Percentiles rank a stretch among this genome's conserved stretches.
Conservation (phyloP, 2,888 invertebrate species). For the Clanis bilineata region DNA sequence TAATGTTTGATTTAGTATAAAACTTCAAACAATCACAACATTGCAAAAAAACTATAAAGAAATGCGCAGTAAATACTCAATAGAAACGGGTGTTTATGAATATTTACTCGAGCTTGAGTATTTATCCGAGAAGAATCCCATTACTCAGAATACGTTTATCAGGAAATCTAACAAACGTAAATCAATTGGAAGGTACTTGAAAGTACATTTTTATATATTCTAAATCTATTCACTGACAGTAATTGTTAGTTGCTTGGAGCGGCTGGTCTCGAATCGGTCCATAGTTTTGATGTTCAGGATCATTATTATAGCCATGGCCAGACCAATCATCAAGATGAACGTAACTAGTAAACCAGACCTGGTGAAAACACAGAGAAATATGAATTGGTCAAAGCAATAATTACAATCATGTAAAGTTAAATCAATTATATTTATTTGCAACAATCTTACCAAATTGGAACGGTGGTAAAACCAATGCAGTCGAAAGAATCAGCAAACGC, state of each 20-base stretch:
- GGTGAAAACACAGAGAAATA: constrained; percentile 19
- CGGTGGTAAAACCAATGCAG: constrained; percentile 94
- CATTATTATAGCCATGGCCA: constrained; percentile 92
- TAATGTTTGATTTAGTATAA: no score
- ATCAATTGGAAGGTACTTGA: background rate
- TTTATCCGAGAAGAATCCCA: background rate
- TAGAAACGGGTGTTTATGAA: no score
- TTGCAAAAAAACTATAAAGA: no score
- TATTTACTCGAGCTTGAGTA: no score
- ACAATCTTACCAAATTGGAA: constrained; percentile 88
- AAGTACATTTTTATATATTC: background rate
- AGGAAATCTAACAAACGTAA: background rate
- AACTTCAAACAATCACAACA: no score
- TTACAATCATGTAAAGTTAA: background rate
- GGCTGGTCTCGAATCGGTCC: constrained; percentile 98
- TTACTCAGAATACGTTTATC: background rate
- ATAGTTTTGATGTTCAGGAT: constrained; percentile 96
- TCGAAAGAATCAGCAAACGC: constrained; percentile 91
- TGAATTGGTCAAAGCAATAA: no score
- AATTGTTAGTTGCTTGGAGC: constrained; percentile 95
- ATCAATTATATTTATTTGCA: no score
- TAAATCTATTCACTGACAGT: constrained; percentile 85
- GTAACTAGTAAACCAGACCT: constrained; percentile 92
- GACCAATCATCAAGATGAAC: constrained; percentile 87
- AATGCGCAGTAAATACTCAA: no score